phyloP scores from a whole-genome alignment of 2,113 vertebrate genomes.

The Dermatemys mawii region DNA sequence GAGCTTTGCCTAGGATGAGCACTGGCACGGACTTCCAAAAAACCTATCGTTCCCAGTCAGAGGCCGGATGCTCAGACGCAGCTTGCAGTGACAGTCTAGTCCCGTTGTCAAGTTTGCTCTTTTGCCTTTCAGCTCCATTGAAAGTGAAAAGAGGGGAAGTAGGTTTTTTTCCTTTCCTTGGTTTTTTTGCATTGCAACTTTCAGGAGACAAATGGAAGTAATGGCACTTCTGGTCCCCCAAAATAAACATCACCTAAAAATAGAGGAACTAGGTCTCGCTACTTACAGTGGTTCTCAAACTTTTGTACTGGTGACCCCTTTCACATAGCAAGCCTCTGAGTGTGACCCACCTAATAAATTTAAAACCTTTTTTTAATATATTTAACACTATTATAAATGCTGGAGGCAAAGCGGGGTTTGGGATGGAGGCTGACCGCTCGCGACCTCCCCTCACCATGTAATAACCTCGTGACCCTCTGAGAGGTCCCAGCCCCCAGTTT shows the following conservation, averaged over 20 bases:
- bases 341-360: no score
- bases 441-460: no score
- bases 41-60: neutral
- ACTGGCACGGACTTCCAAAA: neutral
- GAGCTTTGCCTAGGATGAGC: neutral
- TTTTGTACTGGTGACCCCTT: no score
- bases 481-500: no score
- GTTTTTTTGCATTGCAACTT: neutral
- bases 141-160: neutral
- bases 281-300: no score
- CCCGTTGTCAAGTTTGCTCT: neutral
- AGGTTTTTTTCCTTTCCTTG: neutral
- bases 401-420: no score
- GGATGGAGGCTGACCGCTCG: no score
- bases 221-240: conserved; percentile 1
- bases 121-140: neutral
- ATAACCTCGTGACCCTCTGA: no score
- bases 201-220: neutral
- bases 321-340: no score
- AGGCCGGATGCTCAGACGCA: neutral
- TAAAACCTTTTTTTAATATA: no score
- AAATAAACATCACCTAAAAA: conserved; percentile 42
- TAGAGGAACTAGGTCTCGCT: conserved; percentile 8
- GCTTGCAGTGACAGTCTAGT: neutral
- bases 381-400: no score